Percentiles rank a stretch among this genome's conserved stretches.
phyloP scores from a whole-genome alignment of 2,888 invertebrate genomes.

The Noctuana brunneofusca region DNA sequence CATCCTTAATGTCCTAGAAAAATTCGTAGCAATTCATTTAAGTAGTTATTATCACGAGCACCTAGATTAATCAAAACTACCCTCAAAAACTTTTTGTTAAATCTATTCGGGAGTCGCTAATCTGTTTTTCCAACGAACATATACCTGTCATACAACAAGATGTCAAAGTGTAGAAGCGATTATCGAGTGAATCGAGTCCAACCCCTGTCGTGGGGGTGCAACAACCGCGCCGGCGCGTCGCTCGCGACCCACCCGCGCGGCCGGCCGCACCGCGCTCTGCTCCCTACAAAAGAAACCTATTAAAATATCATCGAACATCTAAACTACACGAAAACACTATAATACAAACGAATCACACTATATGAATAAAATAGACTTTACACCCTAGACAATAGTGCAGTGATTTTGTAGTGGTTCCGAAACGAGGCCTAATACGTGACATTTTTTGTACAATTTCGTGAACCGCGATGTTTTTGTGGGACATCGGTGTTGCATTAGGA shows the following conservation, averaged over 20 bases:
- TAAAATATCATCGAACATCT: conserved; percentile 40
- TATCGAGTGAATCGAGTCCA: conserved; percentile 41
- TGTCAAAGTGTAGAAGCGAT: conserved; percentile 4
- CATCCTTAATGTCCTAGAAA: too few relatives aligned
- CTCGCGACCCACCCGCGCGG: conserved; percentile 54
- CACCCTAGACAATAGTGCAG: conserved; percentile 6
- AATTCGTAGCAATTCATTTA: too few relatives aligned
- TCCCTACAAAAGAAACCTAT: conserved; percentile 39
- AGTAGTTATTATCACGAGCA: too few relatives aligned
- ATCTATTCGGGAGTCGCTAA: too few relatives aligned
- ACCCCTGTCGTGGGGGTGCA: conserved; percentile 64
- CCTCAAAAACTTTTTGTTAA: neutral
- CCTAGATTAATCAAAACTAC: neutral
- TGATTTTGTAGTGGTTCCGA: conserved; percentile 5
- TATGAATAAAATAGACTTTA: neutral
- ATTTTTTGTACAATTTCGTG: neutral
- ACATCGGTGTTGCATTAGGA: conserved; percentile 23
- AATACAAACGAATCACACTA: conserved; percentile 11
- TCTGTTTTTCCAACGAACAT: neutral
- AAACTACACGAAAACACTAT: conserved; percentile 34
- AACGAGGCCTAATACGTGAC: neutral
- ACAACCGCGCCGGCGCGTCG: conserved; percentile 67
- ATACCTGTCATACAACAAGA: conserved; percentile 2
- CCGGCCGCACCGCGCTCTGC: conserved; percentile 40
- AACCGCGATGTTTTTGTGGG: conserved; percentile 17